A percentile compares a stretch with the other conserved stretches of the same genome.
phyloP scores from a whole-genome alignment of 2,888 invertebrate species.

The Ophion ventricosus region DNA sequence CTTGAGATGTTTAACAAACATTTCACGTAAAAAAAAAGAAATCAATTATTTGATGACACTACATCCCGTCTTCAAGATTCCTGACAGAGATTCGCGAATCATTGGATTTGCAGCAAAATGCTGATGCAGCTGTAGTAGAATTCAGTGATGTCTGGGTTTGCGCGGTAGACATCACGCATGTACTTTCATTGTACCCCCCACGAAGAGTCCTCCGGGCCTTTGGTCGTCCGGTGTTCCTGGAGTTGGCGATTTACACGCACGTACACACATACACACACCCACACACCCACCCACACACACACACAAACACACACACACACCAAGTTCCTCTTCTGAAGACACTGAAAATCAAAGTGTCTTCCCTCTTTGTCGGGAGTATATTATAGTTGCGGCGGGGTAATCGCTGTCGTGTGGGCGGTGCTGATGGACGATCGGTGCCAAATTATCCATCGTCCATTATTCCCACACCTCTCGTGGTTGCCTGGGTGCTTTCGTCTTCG shows the following conservation, averaged over 20 bases:
- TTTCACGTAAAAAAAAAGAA: too few relatives aligned
- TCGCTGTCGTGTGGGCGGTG: conserved; percentile 66
- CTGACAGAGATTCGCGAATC: too few relatives aligned
- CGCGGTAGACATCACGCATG: not conserved
- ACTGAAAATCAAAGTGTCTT: conserved; percentile 27
- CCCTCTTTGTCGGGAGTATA: conserved; percentile 28
- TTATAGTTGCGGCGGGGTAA: conserved; percentile 56
- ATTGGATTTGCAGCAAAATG: too few relatives aligned
- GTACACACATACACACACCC: not conserved
- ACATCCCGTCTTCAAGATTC: too few relatives aligned
- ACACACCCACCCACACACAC: not conserved
- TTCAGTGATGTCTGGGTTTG: not conserved
- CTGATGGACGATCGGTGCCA: conserved; percentile 68
- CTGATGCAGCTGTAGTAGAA: too few relatives aligned
- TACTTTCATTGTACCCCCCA: conserved; percentile 27
- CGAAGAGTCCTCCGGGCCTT: conserved; percentile 20
- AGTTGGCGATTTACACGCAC: not conserved
- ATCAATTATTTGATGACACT: too few relatives aligned
- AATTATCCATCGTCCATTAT: conserved; percentile 69
- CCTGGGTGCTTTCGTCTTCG: conserved; percentile 32
- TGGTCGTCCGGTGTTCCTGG: not conserved
- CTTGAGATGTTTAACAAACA: too few relatives aligned
- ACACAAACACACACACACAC: not conserved
- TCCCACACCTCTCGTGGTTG: conserved; percentile 49
- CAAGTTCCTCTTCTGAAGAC: conserved; percentile 35